Conservation (phyloP, 2,888 invertebrate species). For the Lamproptera curius region DNA sequence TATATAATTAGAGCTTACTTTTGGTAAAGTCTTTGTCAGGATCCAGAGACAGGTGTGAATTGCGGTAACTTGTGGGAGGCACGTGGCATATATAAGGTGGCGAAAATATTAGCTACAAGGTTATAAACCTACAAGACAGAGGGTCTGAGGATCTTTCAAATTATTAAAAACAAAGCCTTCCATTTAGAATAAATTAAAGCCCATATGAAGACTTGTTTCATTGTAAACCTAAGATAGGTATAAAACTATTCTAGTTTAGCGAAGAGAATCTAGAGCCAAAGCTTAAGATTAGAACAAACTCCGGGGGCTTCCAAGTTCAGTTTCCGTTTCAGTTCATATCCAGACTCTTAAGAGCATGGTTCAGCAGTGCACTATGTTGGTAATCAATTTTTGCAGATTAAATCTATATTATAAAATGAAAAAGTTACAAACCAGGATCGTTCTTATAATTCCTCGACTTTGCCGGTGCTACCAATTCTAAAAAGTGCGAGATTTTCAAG, state of each 20-base stretch:
- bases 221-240: not conserved
- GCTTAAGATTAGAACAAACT: not conserved
- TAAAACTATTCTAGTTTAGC: not conserved
- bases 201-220: not conserved
- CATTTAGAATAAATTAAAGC: not conserved
- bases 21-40: not conserved
- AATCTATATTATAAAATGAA: not conserved
- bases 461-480: not conserved
- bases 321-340: not conserved
- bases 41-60: not conserved
- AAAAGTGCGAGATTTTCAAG: conserved; percentile 1
- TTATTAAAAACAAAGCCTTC: not conserved
- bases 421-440: not conserved
- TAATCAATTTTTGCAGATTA: not conserved
- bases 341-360: not conserved
- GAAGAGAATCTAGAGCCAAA: not conserved
- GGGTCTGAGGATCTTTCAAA: not conserved
- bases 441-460: not conserved
- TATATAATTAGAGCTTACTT: not conserved
- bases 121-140: not conserved
- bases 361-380: not conserved
- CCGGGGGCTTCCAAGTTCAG: not conserved
- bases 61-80: too few relatives aligned
- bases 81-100: too few relatives aligned
- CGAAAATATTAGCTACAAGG: not conserved